Evolutionary conservation across 2,113 vertebrate species (phyloP).

Genomic region (Microcebus murinus): DNA sequence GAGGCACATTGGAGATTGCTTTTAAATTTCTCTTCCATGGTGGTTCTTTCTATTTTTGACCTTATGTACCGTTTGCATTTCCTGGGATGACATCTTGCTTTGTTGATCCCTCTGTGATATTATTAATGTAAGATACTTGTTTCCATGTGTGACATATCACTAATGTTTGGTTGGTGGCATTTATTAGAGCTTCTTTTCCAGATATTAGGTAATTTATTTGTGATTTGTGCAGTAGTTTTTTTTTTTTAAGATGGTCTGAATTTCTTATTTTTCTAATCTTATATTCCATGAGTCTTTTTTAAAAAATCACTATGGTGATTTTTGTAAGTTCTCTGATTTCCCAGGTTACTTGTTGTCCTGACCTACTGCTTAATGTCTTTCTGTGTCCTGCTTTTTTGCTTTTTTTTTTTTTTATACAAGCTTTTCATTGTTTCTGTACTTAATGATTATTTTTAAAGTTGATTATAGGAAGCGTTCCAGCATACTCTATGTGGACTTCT

Average conservation of each 20-base stretch:
- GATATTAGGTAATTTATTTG: background rate
- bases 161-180: background rate
- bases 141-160: background rate
- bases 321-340: slow-evolving; percentile 48
- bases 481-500: background rate
- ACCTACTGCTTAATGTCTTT: slow-evolving; percentile 18
- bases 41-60: background rate
- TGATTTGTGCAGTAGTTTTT: slow-evolving; percentile 27
- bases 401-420: background rate
- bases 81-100: slow-evolving; percentile 19
- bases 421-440: slow-evolving; percentile 46
- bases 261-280: slow-evolving; percentile 50
- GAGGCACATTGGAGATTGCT: background rate
- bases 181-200: slow-evolving; percentile 38
- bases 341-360: background rate
- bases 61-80: slow-evolving; percentile 1
- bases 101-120: background rate
- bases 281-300: background rate
- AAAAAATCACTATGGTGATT: background rate
- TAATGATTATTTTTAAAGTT: slow-evolving; percentile 56
- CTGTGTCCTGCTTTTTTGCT: slow-evolving; percentile 48
- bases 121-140: background rate
- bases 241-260: background rate
- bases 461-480: slow-evolving; percentile 46
- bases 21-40: background rate